Evolutionary conservation across 2,888 invertebrate species (phyloP), one percentile per base, ranked within the genome.

Genomic region (Tigriopus californicus): DNA sequence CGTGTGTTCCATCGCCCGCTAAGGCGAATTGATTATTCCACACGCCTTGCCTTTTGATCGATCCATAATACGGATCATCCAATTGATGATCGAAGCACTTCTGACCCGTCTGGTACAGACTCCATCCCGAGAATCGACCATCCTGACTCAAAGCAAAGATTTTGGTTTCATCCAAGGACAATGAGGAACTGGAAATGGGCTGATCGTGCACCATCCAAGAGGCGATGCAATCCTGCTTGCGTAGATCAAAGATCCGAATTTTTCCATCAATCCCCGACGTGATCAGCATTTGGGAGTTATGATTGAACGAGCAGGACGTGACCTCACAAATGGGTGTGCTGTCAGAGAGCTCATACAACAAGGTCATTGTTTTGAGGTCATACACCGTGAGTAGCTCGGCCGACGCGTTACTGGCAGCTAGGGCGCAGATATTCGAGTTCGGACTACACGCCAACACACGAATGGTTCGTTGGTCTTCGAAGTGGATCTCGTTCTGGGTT

Each of bases 221-320:
- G 47, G 76, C 73, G 18, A 79, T 75, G 63, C 76, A 75, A 65
- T 77, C 76, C 55, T 72, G 72, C 61, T 75, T 71, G 41, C 76
- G 68, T 49, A 77, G 66, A 67, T 79, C 79, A 65, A 76, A 76
- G 57, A 79, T 73, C 48, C 76, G 67, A 59, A 79, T 72, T 53
- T 72, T 71, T 10, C 79, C 79, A 68, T 79, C 78, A 1, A 74
- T 76, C 18, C 75, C 71, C 33, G 79, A 79, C 41, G 76, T 74
- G 24, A 79, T 70, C 42, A 79, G 66, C 18, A 78, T 68, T 64
- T 77, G 76, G 8, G 79, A 79, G 66, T 77, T 77, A 64, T 77
- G 78, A 67, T 78, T 79, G 66, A 76, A 78, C 0, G 74, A 69
- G 56, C 75, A 76, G 64, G 77, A 77, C 53, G 76, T 74, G 1